A percentile compares a stretch with the other conserved stretches of the same genome.
These are phyloP conservation scores for Siniperca chuatsi DNA, from an alignment of 2,113 vertebrate species.

Conservation along the genomic window DNA sequence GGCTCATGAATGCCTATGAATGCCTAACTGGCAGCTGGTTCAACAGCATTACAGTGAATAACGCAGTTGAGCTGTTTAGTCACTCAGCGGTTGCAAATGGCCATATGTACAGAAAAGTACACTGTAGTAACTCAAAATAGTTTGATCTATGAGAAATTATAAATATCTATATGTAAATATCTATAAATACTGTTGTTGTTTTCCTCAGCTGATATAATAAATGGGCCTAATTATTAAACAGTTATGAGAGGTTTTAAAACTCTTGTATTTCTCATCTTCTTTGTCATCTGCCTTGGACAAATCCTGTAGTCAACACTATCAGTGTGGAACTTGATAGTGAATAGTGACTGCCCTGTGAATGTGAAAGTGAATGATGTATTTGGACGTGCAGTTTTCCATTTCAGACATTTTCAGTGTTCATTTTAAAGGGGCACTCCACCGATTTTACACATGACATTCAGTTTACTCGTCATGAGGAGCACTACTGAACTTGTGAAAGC, in stretches of 20 bases:
- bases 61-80: constrained; percentile 43
- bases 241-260: not conserved
- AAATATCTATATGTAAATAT: not conserved
- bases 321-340: not conserved
- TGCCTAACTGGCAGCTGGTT: constrained; percentile 68
- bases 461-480: too few species aligned
- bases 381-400: not conserved
- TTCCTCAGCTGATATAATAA: not conserved
- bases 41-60: constrained; percentile 36
- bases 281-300: not conserved
- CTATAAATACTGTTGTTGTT: not conserved
- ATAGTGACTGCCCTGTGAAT: not conserved
- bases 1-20: constrained; percentile 41
- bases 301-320: not conserved
- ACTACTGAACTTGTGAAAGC: too few species aligned
- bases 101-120: not conserved
- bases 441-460: too few species aligned
- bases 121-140: not conserved
- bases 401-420: not conserved
- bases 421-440: too few species aligned
- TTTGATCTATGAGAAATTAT: not conserved
- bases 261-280: not conserved
- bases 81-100: constrained; percentile 19
- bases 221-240: too few species aligned
- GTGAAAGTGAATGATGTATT: not conserved